A percentile compares a stretch with the other conserved stretches of the same genome.
Evolutionary conservation across 1,140 invertebrate species (phyloP).

Genomic region (Chironomus striatipennis): DNA sequence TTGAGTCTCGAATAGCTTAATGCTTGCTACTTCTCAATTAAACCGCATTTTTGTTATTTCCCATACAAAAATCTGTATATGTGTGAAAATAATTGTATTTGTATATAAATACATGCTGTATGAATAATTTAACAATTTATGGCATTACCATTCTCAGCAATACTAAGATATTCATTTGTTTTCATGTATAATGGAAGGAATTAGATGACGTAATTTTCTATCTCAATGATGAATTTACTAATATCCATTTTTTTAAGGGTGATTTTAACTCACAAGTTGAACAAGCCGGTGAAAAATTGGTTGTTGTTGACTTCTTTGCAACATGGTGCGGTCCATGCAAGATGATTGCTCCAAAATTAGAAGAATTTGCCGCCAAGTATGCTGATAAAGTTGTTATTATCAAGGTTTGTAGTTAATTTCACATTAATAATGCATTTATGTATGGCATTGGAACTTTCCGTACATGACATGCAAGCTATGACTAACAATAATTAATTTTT

Average conservation of each 20-base stretch:
- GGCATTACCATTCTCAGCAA: too few species aligned
- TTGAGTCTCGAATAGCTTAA: too few species aligned
- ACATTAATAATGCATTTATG: constrained; percentile 17
- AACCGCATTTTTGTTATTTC: too few species aligned
- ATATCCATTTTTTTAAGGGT: constrained; percentile 43
- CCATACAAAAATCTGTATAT: too few species aligned
- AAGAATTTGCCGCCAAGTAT: constrained; percentile 51
- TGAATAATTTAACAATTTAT: too few species aligned
- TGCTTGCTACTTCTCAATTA: too few species aligned
- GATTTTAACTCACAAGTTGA: constrained; percentile 64
- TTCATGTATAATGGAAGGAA: not conserved
- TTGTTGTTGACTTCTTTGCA: constrained; percentile 74
- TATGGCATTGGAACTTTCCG: constrained; percentile 24
- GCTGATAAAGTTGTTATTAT: constrained; percentile 45
- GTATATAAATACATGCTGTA: not conserved
- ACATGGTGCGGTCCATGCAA: constrained; percentile 91
- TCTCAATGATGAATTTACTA: not conserved
- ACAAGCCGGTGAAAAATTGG: constrained; percentile 70
- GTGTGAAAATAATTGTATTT: not conserved
- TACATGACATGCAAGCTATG: not conserved
- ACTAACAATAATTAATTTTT: not conserved
- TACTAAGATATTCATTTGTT: too few species aligned
- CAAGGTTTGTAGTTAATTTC: constrained; percentile 42
- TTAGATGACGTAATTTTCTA: not conserved
- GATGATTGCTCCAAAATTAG: constrained; percentile 74